Conservation (phyloP, 2,888 invertebrate species). For the Entomobrya multifasciata region DNA sequence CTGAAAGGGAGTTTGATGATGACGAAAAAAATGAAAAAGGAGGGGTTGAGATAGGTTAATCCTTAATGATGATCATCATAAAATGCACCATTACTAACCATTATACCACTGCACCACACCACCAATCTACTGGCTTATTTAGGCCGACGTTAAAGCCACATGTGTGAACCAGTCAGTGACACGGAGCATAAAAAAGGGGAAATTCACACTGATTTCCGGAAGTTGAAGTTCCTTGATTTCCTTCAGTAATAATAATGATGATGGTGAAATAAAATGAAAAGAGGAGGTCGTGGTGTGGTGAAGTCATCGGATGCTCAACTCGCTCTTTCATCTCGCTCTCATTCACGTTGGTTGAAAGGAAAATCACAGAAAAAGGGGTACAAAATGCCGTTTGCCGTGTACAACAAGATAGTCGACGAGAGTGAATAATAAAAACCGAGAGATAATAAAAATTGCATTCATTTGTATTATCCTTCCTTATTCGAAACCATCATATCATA, state of each 20-base stretch:
- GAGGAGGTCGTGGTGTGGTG: slow-evolving; percentile 14
- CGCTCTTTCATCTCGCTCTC: slow-evolving; percentile 47
- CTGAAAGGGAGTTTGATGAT: slow-evolving; percentile 1
- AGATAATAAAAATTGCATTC: slow-evolving; percentile 42
- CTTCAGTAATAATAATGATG: slow-evolving; percentile 26
- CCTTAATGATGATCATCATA: slow-evolving; percentile 31
- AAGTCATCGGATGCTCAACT: slow-evolving; percentile 21
- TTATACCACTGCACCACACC: slow-evolving; percentile 19
- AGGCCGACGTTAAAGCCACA: not conserved
- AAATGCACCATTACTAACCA: not conserved
- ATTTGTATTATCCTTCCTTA: slow-evolving; percentile 18
- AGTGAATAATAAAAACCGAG: slow-evolving; percentile 49
- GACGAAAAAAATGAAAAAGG: not conserved
- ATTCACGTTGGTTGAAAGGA: slow-evolving; percentile 41
- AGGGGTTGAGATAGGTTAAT: slow-evolving; percentile 45
- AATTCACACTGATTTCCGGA: slow-evolving; percentile 73
- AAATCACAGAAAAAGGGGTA: not conserved
- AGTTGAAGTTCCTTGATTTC: slow-evolving; percentile 69
- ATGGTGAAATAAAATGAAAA: slow-evolving; percentile 23
- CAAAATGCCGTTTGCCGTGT: not conserved
- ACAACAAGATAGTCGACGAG: slow-evolving; percentile 27
- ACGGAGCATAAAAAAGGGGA: slow-evolving; percentile 49
- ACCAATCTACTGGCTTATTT: not conserved
- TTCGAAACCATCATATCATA: too few relatives aligned
- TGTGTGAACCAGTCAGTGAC: not conserved